Conservation (phyloP, 2,113 vertebrate species). For the Echinops telfairi region DNA sequence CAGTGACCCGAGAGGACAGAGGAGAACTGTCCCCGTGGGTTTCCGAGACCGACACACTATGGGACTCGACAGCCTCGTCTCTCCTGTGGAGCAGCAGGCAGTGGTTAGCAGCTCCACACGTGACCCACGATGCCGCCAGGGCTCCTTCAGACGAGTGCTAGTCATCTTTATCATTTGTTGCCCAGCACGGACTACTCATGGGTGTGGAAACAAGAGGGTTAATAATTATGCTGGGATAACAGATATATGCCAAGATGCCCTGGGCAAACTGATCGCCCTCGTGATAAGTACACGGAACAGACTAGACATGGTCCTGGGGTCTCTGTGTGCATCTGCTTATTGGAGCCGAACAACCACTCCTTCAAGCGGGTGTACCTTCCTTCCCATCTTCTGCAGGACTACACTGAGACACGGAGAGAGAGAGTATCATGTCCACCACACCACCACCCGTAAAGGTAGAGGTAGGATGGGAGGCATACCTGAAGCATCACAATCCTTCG, state of each 20-base stretch:
- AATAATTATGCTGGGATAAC: not conserved
- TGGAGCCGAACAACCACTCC: not conserved
- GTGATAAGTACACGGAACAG: no score
- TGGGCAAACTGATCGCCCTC: not conserved
- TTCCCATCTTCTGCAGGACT: not conserved
- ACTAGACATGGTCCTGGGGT: not conserved
- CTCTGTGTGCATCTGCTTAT: not conserved
- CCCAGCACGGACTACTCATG: not conserved
- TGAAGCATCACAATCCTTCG: accelerated
- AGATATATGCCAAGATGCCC: not conserved
- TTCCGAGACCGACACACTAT: no score
- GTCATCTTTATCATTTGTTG: not conserved
- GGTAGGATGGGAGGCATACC: not conserved
- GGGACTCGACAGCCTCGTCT: no score
- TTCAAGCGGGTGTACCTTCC: accelerated
- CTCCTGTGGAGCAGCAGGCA: no score
- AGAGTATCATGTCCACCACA: no score
- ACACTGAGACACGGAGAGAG: not conserved
- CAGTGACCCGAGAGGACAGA: no score
- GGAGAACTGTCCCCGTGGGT: no score
- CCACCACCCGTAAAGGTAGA: not conserved
- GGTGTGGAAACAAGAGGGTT: not conserved
- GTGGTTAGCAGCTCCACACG: no score
- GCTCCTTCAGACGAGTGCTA: no score
- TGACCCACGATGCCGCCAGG: no score